Evolutionary conservation across 2,113 vertebrate species (phyloP).

Genomic region (Nibea coibor): DNA sequence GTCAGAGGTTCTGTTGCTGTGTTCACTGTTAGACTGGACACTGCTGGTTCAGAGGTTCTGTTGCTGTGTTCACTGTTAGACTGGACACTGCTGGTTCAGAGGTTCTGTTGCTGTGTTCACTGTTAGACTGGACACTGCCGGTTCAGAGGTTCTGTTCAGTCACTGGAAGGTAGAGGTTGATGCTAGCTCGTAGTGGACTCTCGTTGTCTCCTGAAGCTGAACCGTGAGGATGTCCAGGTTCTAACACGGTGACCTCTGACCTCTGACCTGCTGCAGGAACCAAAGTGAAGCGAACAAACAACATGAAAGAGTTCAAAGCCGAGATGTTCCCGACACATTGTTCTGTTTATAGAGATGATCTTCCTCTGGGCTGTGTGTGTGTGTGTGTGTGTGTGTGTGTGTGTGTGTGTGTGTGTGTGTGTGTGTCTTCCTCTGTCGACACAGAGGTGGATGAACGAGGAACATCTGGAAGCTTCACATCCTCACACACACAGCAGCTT

Average conservation of each 20-base stretch:
- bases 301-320: constrained; percentile 1
- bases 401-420: constrained; percentile 17
- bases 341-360: constrained; percentile 39
- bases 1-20: too few relatives aligned
- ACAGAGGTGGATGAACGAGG: background rate
- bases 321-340: constrained; percentile 34
- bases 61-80: too few relatives aligned
- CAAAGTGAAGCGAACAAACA: background rate
- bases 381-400: constrained; percentile 8
- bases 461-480: constrained; percentile 35
- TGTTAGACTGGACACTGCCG: too few relatives aligned
- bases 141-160: too few relatives aligned
- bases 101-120: too few relatives aligned
- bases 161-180: too few relatives aligned
- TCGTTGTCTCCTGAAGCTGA: background rate
- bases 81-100: too few relatives aligned
- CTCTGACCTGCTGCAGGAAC: constrained; percentile 22
- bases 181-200: background rate
- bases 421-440: constrained; percentile 16
- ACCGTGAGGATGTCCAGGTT: background rate
- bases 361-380: constrained; percentile 36
- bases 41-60: too few relatives aligned
- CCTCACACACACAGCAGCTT: background rate
- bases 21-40: too few relatives aligned
- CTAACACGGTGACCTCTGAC: constrained; percentile 11